These are phyloP conservation scores for Oxygymnocypris stewartii DNA, from an alignment of 2,113 vertebrate species.

Conservation along the genomic window DNA sequence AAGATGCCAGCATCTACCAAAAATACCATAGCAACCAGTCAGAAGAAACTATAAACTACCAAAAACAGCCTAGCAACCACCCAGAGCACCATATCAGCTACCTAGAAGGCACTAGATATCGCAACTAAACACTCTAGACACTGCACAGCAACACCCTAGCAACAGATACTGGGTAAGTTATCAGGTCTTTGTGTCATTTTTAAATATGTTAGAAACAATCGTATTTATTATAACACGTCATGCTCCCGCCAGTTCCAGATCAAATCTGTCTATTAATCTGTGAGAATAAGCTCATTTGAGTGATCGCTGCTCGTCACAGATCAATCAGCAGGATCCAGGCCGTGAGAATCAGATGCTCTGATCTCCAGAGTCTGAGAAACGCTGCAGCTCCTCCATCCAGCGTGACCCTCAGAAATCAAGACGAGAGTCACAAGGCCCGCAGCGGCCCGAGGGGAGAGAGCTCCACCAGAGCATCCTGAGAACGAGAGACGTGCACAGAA, in stretches of 20 bases:
- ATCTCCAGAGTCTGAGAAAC: conserved; percentile 3
- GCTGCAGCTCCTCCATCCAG: background rate
- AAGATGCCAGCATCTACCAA: background rate
- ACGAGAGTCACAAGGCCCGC: conserved; percentile 7
- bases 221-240: background rate
- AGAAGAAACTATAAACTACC: background rate
- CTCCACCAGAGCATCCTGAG: background rate
- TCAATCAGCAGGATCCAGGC: background rate
- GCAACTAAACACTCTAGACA: background rate
- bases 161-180: background rate
- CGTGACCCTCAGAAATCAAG: conserved; percentile 28
- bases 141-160: background rate
- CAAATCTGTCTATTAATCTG: background rate
- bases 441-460: background rate
- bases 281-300: background rate
- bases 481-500: conserved; percentile 13
- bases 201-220: background rate
- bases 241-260: background rate
- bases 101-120: no score
- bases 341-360: conserved; percentile 2
- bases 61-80: background rate
- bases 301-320: background rate
- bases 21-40: background rate
- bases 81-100: background rate
- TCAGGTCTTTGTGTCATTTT: background rate